Percentiles rank a stretch among this genome's conserved stretches.
Evolutionary conservation across 2,113 vertebrate genomes (phyloP).

Genomic region (Pelusios castaneus): DNA sequence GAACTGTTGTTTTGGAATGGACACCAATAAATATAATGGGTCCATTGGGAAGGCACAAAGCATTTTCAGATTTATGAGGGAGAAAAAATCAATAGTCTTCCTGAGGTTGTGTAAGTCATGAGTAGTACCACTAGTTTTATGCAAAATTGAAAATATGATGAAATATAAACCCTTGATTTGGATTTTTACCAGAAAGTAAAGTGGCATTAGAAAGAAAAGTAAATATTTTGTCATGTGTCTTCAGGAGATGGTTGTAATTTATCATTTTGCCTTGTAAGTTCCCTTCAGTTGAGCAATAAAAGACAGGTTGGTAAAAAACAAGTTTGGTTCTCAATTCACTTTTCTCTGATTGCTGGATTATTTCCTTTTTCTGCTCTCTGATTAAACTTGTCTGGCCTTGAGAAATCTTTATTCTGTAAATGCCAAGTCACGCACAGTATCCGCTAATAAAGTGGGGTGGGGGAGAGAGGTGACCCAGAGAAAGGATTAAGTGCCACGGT

Average conservation of each 20-base stretch:
- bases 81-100: constrained; percentile 80
- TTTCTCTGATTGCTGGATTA: constrained; percentile 52
- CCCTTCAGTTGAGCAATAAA: constrained; percentile 60
- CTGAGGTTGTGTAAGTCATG: constrained; percentile 78
- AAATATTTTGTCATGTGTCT: constrained; percentile 57
- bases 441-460: constrained; percentile 23
- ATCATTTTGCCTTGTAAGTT: constrained; percentile 54
- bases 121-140: constrained; percentile 78
- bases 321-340: constrained; percentile 35
- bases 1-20: constrained; percentile 84
- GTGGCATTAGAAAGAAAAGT: constrained; percentile 68
- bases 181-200: constrained; percentile 75
- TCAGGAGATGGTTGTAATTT: constrained; percentile 62
- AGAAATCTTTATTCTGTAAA: constrained; percentile 54
- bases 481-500: constrained; percentile 55
- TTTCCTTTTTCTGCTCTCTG: constrained; percentile 7
- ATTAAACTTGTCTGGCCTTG: constrained; percentile 55
- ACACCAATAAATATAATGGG: constrained; percentile 86
- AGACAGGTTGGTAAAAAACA: background rate
- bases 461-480: background rate
- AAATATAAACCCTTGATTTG: constrained; percentile 78
- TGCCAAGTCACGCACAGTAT: constrained; percentile 31
- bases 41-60: constrained; percentile 78
- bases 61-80: constrained; percentile 86
- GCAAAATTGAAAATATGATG: constrained; percentile 78